Conservation (phyloP, 2,113 vertebrate species). For the Trogon surrucura region DNA sequence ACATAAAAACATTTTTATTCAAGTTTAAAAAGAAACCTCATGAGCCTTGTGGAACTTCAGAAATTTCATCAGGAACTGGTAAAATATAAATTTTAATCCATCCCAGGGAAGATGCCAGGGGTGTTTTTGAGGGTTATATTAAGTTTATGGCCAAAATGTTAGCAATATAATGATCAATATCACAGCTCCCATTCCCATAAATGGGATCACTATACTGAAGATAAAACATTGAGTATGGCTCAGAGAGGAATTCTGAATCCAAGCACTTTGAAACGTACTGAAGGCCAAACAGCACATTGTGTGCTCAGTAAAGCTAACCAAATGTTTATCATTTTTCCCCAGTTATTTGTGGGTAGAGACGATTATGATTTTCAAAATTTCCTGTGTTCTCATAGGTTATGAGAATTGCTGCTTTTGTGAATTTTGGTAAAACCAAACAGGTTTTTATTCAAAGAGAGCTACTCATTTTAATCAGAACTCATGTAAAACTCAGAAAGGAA, state of each 20-base stretch:
- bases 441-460: not conserved
- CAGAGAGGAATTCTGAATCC: constrained; percentile 41
- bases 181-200: not conserved
- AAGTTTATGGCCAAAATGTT: constrained; percentile 12
- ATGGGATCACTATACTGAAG: not conserved
- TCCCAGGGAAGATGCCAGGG: not conserved
- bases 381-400: not conserved
- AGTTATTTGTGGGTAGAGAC: not conserved
- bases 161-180: constrained; percentile 29
- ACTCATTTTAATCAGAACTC: constrained; percentile 9
- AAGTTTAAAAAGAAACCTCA: not conserved
- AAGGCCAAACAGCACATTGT: constrained; percentile 34
- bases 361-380: constrained; percentile 32
- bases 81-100: not conserved
- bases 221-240: constrained; percentile 17
- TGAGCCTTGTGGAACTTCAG: not conserved
- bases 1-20: not conserved
- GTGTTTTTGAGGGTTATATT: not conserved
- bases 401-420: constrained; percentile 25
- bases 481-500: not conserved
- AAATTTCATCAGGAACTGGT: not conserved
- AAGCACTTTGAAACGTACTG: constrained; percentile 29
- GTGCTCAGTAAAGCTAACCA: constrained; percentile 42
- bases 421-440: constrained; percentile 23
- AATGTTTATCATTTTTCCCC: constrained; percentile 28